Evolutionary conservation across 2,113 vertebrate genomes (phyloP), one percentile per base, ranked within the genome.

Genomic region (Eulemur macaco): DNA sequence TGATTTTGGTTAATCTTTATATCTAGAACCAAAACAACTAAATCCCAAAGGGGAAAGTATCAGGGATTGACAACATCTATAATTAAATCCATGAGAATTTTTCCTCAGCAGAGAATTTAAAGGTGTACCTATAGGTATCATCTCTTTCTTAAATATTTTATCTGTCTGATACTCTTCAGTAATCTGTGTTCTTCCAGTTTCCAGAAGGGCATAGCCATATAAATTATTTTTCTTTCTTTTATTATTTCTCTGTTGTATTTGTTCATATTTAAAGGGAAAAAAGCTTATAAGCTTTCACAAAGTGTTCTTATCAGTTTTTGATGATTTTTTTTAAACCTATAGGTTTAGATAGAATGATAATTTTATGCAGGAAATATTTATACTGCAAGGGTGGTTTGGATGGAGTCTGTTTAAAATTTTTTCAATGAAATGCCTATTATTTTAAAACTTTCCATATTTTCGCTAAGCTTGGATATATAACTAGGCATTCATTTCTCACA

Each of bases 31-130:
- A 99, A 99, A 98, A 98, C 86, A 98, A 97, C 98, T 99, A 98
- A 98, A 99, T 99, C 98, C 99, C 99, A 99, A 99, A 99, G 98
- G 98, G 95, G 92, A 94, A 97, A 87, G 66, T 89, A 96, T 94
- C 96, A 98, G 94, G 91, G 97, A 96, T 87, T 91, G 96, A 91
- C 83, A 95, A 31, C 68, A 96, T 97, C 96, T 97, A 82, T 86
- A 92, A 73, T 71, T 37, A 37, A 97, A 97, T 93, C 90, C 95
- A 91, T 96, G 94, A 95, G 85, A 97, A 58, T 95, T 97, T 96
- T 97, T 81, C 89, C 45, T 86, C 97, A 94, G 77, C 95, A 86
- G 64, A 91, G 80, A 98, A 91, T 68, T 87, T 96, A 95, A 97
- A 97, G 93, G 91, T 93, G 31, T 73, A 95, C 69, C 86, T 94